Evolutionary conservation across 1,140 invertebrate species (phyloP), one percentile per base, ranked within the genome.

Genomic region (Artemia franciscana): DNA sequence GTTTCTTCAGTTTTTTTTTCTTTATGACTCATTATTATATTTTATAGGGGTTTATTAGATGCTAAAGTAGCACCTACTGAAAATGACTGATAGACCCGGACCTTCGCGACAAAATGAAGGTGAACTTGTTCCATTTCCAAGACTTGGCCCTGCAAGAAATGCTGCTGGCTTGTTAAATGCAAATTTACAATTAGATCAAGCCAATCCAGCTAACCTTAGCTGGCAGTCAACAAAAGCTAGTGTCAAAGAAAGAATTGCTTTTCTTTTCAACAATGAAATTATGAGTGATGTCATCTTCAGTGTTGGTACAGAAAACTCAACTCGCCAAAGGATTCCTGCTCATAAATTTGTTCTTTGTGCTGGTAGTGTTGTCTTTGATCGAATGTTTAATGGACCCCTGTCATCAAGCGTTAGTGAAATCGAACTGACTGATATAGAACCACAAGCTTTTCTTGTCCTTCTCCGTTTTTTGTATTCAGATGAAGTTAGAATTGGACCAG

Each of bases 341-440:
- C 88, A 91, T 68, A 88, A 86, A 71, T 84, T 90, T 72, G 81
- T 91, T 2, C 71, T 91, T 5, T 84, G 84, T 5, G 83, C 86
- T 56, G 85, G 86, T 5, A 86, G 83, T 72, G 83, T 84, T 3
- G 86, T 90, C 2, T 90, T 90, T 73, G 85, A 90, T 74, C 85
- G 85, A 5, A 88, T 90, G 84, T 90, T 91, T 69, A 87, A 89
- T 71, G 82, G 86, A 39, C 80, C 79, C 5, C 67, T 82, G 64
- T 80, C 82, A 0, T 80, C 80, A 12, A 75, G 77, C 60, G 80
- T 83, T 24, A 78, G 80, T 57, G 81, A 86, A 67, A 84, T 89
- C 60, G 84, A 87, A 70, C 74, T 90, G 57, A 86, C 86, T 15
- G 86, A 90, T 75, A 84, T 89, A 5, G 86, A 91, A 70, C 85